Base-by-base conservation (phyloP, 2,113 vertebrate species). In the Crypturellus undulatus region DNA sequence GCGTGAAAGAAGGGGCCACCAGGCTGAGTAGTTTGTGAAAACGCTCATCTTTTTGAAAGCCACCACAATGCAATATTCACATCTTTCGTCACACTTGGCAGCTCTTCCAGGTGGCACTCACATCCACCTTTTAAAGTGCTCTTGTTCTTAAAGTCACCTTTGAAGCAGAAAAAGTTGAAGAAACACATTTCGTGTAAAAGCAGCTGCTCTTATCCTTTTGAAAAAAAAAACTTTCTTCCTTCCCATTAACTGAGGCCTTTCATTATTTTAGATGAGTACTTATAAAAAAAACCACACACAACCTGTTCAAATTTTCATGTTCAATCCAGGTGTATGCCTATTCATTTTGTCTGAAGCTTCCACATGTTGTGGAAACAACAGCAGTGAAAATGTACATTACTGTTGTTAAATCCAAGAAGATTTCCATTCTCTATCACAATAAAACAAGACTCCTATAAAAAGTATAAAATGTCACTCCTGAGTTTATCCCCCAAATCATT, bases 281-380 rank as follows among this genome's bases (percentile, higher is more conserved):
- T n/a, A n/a, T n/a, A n/a, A n/a, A n/a, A n/a, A n/a, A n/a, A n/a
- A n/a, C n/a, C n/a, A 30, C 36, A 47, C 32, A 34, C 34, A 10
- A 72, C 6, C 26, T 21, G 9, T 22, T 72, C 28, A 45, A 11
- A 20, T 63, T 19, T 34, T 47, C 16, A 69, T 0, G 0, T 40
- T 68, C 28, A n/a, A 16, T 68, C 22, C 1, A 1, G 21, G n/a
- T 52, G 32, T 2, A 0, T 58, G 25, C 6, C 12, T 76, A 19
- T 67, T 77, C 5, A 3, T 60, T 94, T 75, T 7, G 1, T 21
- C 32, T 34, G 32, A 65, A 64, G 45, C 60, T 47, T 88, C 15
- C 10, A 52, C 0, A 1, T 4, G 10, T 8, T 47, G 10, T 0
- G 2, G 5, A 82, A 84, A 65, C 7, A 67, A 42, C 8, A 34